phyloP scores from a whole-genome alignment of 2,797 vertebrate genomes.

The Iguana delicatissima region DNA sequence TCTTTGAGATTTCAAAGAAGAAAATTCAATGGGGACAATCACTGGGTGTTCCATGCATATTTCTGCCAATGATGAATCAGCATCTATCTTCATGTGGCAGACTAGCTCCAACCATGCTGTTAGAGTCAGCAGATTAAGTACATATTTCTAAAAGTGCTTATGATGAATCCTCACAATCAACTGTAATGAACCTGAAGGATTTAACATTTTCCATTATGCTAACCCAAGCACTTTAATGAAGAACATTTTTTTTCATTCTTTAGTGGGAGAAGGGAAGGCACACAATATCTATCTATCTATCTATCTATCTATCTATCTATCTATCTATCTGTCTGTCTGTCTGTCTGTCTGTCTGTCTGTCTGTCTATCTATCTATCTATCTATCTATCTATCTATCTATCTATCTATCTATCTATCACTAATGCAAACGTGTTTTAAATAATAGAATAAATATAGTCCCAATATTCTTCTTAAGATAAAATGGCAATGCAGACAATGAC shows the following conservation, averaged over 20 bases:
- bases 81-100: neutral
- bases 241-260: constrained; percentile 20
- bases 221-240: constrained; percentile 10
- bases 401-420: neutral
- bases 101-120: constrained; percentile 6
- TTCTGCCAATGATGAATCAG: neutral
- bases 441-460: neutral
- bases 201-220: constrained; percentile 31
- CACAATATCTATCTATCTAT: rapidly evolving
- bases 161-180: constrained; percentile 23
- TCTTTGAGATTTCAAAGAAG: neutral
- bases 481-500: no score
- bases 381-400: no score
- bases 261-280: neutral
- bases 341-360: no score
- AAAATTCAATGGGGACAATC: neutral
- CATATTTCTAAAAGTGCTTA: constrained; percentile 23
- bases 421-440: constrained; percentile 8
- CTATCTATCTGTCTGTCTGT: no score
- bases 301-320: no score
- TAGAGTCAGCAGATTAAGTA: constrained; percentile 36
- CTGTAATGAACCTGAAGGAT: constrained; percentile 31
- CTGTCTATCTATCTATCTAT: no score
- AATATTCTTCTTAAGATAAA: constrained; percentile 3
- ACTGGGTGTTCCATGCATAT: neutral